Evolutionary conservation across 2,888 invertebrate genomes (phyloP), one percentile per base, ranked within the genome.

Genomic region (Agrochola macilenta): DNA sequence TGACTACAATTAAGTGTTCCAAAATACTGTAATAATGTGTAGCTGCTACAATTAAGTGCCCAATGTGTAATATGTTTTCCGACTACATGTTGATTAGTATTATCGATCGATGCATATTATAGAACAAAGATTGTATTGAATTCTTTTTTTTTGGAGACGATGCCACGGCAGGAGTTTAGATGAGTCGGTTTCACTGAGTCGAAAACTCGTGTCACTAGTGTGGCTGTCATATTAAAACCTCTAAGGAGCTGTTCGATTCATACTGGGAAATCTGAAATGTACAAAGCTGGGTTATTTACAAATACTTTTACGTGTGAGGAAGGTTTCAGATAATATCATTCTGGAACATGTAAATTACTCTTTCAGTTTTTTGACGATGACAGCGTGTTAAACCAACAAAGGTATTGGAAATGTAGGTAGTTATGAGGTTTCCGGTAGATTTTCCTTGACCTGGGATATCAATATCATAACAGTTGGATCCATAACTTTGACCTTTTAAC

Each of bases 101-200:
- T 30, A 30, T 30, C 30, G 30, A 30, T 30, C 30, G 1, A 3
- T 46, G 12, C 7, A 39, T 39, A 7, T 3, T 12, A 46, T 46
- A 46, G 12, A 57, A n/a, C n/a, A 57, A 57, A n/a, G 0, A 58
- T n/a, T 58, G 12, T n/a, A 14, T 43, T 43, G 58, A 26, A 26
- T 60, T 26, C 26, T 8, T 26, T 35, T 5, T 30, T 35, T 35
- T 35, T 35, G 35, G 35, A 35, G 14, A 0, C 58, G 8, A 26
- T 26, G 54, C 5, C 26, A 49, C 12, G 17, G 14, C 26, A 57
- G 52, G 5, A 65, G 71, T 72, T 73, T 52, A 73, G 73, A 73
- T 75, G 60, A 64, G 69, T 46, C 58, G 12, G 26, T 61, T 61
- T 72, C 39, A 5, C 39, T 9, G 39, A 39, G 39, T 39, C 39